These are phyloP conservation scores for Thysanoteuthis rhombus DNA, from an alignment of 2,888 invertebrate genomes.

Conservation along the genomic window DNA sequence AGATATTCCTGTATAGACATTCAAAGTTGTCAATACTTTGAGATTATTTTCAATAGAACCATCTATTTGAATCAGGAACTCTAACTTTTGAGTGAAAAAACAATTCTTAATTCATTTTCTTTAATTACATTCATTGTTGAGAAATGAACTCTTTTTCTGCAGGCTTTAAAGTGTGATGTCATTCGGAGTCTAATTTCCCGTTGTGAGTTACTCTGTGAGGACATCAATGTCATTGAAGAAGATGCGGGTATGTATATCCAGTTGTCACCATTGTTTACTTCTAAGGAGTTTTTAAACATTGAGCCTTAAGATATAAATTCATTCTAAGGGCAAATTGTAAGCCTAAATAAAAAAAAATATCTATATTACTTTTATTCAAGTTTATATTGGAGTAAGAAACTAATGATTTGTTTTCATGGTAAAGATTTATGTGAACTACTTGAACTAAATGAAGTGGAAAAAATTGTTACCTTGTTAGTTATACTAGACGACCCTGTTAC, in stretches of 20 bases:
- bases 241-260: constrained; percentile 70
- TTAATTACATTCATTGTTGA: background rate
- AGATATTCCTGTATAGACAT: too few species aligned
- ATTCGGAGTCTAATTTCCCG: constrained; percentile 85
- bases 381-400: too few species aligned
- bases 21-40: background rate
- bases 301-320: too few species aligned
- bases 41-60: background rate
- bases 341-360: too few species aligned
- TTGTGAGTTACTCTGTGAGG: constrained; percentile 92
- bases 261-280: background rate
- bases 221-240: constrained; percentile 80
- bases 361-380: too few species aligned
- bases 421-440: too few species aligned
- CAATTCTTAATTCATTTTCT: background rate
- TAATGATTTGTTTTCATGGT: too few species aligned
- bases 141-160: constrained; percentile 25
- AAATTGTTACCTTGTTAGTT: too few species aligned
- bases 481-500: too few species aligned
- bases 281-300: too few species aligned
- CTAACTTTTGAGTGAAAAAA: background rate
- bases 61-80: background rate
- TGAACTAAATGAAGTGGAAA: too few species aligned
- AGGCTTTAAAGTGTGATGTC: constrained; percentile 83
- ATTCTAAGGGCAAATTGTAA: too few species aligned